These are phyloP conservation scores for Ageneiosus marmoratus DNA, from an alignment of 2,113 vertebrate genomes.

Conservation along the genomic window DNA sequence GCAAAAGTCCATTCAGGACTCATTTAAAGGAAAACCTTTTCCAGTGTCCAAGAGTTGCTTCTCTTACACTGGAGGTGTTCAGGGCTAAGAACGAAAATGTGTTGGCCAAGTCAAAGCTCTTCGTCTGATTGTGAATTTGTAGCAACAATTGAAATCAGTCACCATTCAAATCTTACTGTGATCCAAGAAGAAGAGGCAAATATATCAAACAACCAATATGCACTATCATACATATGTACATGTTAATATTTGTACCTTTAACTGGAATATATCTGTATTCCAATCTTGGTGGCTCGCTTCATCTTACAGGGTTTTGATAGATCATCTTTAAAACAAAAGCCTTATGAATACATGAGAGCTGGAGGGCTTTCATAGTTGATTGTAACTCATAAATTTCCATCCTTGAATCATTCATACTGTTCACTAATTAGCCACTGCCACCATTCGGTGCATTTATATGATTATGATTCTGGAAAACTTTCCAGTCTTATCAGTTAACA, in stretches of 20 bases:
- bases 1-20: not conserved
- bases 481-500: not conserved
- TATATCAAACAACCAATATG: too few species aligned
- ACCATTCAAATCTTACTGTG: not conserved
- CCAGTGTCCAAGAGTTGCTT: too few species aligned
- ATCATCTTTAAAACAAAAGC: conserved; percentile 5
- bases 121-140: not conserved
- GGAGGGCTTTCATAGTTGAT: not conserved
- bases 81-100: not conserved
- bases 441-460: conserved; percentile 40
- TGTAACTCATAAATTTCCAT: conserved; percentile 31
- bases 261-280: not conserved
- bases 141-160: not conserved
- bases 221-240: too few species aligned
- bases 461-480: not conserved
- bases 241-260: too few species aligned
- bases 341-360: not conserved
- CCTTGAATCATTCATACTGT: conserved; percentile 24
- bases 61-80: not conserved
- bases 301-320: not conserved
- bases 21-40: not conserved
- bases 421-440: conserved; percentile 43
- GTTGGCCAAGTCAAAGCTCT: not conserved
- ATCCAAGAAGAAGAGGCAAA: not conserved
- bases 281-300: not conserved